Evolutionary conservation across 2,113 vertebrate species (phyloP).

Genomic region (Heliornis fulica): DNA sequence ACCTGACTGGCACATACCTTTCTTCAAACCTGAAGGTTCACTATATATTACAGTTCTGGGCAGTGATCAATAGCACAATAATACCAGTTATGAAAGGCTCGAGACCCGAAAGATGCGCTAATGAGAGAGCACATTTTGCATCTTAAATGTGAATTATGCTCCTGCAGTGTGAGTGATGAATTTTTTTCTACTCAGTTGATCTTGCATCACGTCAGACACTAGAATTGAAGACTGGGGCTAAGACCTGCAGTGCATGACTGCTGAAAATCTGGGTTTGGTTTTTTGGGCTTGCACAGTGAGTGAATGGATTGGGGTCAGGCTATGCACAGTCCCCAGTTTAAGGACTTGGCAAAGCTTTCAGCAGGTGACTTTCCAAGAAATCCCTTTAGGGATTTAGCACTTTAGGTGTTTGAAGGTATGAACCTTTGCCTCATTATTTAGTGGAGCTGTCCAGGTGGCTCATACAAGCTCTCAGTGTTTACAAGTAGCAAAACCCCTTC

Average conservation of each 20-base stretch:
- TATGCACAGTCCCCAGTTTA: background rate
- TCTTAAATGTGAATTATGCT: background rate
- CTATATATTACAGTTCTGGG: background rate
- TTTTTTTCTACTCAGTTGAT: background rate
- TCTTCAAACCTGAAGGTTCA: background rate
- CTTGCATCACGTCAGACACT: background rate
- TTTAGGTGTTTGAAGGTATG: background rate
- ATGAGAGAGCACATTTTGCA: background rate
- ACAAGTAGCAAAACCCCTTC: background rate
- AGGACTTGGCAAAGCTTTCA: background rate
- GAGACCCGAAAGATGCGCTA: background rate
- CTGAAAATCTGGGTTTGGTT: background rate
- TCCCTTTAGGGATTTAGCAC: too few relatives aligned
- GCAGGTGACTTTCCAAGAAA: background rate
- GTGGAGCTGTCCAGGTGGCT: background rate
- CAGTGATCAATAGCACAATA: background rate
- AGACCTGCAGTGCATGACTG: background rate
- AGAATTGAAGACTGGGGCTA: background rate
- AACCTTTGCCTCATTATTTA: background rate
- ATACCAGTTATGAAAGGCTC: background rate
- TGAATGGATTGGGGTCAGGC: background rate
- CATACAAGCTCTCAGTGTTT: background rate
- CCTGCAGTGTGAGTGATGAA: background rate
- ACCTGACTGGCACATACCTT: conserved; percentile 7
- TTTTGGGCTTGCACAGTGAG: background rate